Base-by-base conservation (phyloP, 2,113 vertebrate species). In the Psilopsiagon aymara region DNA sequence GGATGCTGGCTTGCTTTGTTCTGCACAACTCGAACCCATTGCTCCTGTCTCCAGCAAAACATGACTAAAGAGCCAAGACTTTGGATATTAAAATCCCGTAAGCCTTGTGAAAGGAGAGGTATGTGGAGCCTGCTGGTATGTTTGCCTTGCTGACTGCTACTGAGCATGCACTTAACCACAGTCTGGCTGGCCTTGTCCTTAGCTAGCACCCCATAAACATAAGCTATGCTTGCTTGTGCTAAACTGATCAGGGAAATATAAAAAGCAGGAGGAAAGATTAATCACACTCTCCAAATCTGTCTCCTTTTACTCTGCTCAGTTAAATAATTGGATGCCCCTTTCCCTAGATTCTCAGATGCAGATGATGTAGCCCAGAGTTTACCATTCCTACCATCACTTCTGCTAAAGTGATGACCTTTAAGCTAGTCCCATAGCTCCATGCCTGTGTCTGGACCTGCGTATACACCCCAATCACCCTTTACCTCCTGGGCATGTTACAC, bases 401-500 rank as follows among this genome's bases (percentile, higher is more conserved):
- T 78, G 62, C 18, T 39, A 5, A 24, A 3, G 4, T 0, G 0
- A 6, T 84, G 83, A 76, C 83, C 81, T 91, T 82, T 71, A 37
- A 66, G 66, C 74, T 71, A 73, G 69, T 85, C 55, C 83, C 16
- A 0, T 39, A 62, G 52, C 73, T 82, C 78, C 2, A 3, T 57
- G 47, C 2, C 0, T 49, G 41, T 73, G 67, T 33, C 66, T 60
- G 80, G 69, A 28, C 55, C 71, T 60, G 69, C 73, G 68, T 73
- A 89, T 95, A 91, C 74, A 87, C 89, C 57, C 60, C 51, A 55
- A 55, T 95, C 51, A 71, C 94, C 95, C 95, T 52, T 91, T 89
- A 59, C 95, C 95, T 95, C 74, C 67, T 96, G 86, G 94, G 93
- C 93, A 91, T 0, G 4, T 31, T 55, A 28, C 25, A 20, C 49